These are phyloP conservation scores for Oligia latruncula DNA, from an alignment of 2,888 invertebrate species.

Conservation along the genomic window DNA sequence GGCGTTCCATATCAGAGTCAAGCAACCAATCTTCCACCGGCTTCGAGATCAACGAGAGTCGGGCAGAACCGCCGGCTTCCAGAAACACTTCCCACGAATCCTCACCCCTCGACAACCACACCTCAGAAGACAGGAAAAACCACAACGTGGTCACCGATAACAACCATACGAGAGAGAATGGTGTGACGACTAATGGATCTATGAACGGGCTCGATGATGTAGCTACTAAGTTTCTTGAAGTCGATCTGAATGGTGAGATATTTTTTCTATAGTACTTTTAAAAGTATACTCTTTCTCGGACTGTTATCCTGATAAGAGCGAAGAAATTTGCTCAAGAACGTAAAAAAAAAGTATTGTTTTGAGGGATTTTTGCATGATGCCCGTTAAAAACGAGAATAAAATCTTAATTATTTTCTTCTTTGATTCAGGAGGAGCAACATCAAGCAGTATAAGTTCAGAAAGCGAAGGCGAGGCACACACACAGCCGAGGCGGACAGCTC, in stretches of 20 bases:
- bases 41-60: conserved; percentile 77
- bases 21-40: conserved; percentile 86
- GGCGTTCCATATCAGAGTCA: conserved; percentile 88
- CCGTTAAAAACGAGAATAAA: neutral
- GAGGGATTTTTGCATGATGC: no score
- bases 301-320: neutral
- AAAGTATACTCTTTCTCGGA: neutral
- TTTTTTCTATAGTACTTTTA: neutral
- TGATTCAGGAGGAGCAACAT: conserved; percentile 76
- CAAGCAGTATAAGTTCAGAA: conserved; percentile 83
- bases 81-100: conserved; percentile 69
- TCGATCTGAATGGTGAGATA: conserved; percentile 85
- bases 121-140: conserved; percentile 72
- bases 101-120: conserved; percentile 73
- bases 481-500: conserved; percentile 57
- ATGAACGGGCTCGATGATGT: conserved; percentile 78
- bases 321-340: neutral
- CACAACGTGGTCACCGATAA: conserved; percentile 67
- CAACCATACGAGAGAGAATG: conserved; percentile 65
- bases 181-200: conserved; percentile 68
- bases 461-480: conserved; percentile 80
- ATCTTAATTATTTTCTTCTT: neutral
- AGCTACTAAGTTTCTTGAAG: conserved; percentile 83
- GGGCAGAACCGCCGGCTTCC: conserved; percentile 67
- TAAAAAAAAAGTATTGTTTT: neutral